Evolutionary conservation across 2,888 invertebrate species (phyloP).

Genomic region (Conistra vaccinii): DNA sequence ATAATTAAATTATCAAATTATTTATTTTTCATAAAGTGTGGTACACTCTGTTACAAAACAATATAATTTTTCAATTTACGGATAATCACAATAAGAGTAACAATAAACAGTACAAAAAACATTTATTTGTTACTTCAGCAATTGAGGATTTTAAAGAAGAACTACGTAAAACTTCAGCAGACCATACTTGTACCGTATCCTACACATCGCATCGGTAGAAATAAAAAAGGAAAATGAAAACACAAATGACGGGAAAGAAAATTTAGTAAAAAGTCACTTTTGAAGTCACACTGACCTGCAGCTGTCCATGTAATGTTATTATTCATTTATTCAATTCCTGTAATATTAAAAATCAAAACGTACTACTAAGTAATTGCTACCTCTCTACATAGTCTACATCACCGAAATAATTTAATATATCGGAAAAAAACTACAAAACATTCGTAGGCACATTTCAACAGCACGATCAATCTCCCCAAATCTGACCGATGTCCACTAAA

Average conservation of each 20-base stretch:
- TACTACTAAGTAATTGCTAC: not conserved
- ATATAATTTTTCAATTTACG: too few species aligned
- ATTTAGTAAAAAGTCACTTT: too few species aligned
- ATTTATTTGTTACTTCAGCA: too few species aligned
- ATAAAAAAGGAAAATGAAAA: not conserved
- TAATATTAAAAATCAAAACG: not conserved
- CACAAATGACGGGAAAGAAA: not conserved
- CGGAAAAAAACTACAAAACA: not conserved
- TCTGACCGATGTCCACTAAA: slow-evolving; percentile 76
- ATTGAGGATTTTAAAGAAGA: not conserved
- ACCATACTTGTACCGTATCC: not conserved
- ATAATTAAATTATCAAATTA: too few species aligned
- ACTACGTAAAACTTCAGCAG: too few species aligned
- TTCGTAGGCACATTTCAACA: slow-evolving; percentile 10
- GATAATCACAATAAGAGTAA: too few species aligned
- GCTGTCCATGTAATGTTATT: not conserved
- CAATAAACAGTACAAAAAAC: too few species aligned
- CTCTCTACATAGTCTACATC: not conserved
- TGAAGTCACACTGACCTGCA: not conserved
- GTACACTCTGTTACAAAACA: too few species aligned
- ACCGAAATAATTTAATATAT: not conserved
- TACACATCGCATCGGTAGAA: not conserved
- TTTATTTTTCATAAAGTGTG: too few species aligned
- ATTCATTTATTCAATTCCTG: not conserved
- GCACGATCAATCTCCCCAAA: slow-evolving; percentile 42